phyloP scores from a whole-genome alignment of 2,797 vertebrate genomes.

The Rhinichthys osculus region DNA sequence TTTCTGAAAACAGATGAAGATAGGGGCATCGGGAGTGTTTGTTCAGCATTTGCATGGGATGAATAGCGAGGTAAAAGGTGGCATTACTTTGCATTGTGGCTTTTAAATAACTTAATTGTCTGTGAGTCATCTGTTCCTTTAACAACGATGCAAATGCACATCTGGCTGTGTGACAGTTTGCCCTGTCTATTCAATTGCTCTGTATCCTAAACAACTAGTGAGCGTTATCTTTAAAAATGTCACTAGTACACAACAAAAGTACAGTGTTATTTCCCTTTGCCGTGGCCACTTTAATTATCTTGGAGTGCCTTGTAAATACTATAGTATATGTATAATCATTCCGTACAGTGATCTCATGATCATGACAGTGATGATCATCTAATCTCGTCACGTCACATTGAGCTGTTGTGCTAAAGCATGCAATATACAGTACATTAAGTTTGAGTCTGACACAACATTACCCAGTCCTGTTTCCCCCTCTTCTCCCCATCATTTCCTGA shows the following conservation, averaged over 20 bases:
- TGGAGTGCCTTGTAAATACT: not conserved
- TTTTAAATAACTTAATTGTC: conserved; percentile 52
- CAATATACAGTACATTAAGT: not conserved
- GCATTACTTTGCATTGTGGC: conserved; percentile 46
- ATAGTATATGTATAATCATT: not conserved
- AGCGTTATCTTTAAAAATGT: conserved; percentile 5
- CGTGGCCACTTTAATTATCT: not conserved
- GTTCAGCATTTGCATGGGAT: conserved; percentile 47
- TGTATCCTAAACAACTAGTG: conserved; percentile 30
- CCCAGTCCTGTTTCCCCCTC: not conserved
- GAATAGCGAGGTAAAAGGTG: conserved; percentile 51
- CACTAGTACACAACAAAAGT: not conserved
- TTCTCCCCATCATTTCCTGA: conserved; percentile 3
- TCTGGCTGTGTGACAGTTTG: conserved; percentile 45
- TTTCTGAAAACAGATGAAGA: conserved; percentile 59
- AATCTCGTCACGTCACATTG: not conserved
- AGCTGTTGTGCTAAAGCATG: not conserved
- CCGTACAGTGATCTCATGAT: not conserved
- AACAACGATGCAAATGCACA: conserved; percentile 54
- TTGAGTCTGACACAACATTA: not conserved
- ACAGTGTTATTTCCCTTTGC: conserved; percentile 5
- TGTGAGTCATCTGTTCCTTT: conserved; percentile 38
- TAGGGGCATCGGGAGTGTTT: conserved; percentile 50
- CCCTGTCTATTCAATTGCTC: conserved; percentile 56
- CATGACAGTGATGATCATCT: not conserved